Base-by-base conservation (phyloP, 2,888 invertebrate species). In the Eudemis profundana region DNA sequence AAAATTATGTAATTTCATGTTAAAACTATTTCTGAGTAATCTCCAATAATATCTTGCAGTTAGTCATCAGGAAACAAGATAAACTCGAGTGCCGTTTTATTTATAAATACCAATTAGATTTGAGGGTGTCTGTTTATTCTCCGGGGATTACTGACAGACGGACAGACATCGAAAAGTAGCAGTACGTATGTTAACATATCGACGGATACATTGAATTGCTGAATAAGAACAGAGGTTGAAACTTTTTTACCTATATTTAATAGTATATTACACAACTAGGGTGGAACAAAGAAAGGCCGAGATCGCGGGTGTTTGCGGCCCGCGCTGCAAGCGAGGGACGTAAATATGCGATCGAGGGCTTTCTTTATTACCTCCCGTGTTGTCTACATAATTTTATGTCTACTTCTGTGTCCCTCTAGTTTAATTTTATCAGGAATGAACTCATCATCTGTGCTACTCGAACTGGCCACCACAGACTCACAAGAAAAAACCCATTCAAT, bases 401-500 rank as follows among this genome's bases (percentile, higher is more conserved):
- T n/a, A n/a, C n/a, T n/a, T n/a, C n/a, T n/a, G n/a, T n/a, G n/a
- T n/a, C n/a, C n/a, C n/a, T n/a, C n/a, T n/a, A n/a, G n/a, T n/a
- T n/a, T n/a, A 7, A n/a, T 3, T 14, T 1, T 42, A 38, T n/a
- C 38, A 14, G 14, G 14, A 14, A 14, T 4, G 2, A 38, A 38
- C n/a, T n/a, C 19, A 44, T 3, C 12, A 19, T n/a, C n/a, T 19
- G n/a, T 46, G 12, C 54, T 23, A 12, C 46, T n/a, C n/a, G n/a
- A n/a, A n/a, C n/a, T 40, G 12, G 21, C 21, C 21, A 49, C 47
- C 53, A 53, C 49, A 61, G 44, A 17, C 21, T 40, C 14, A 57
- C 42, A 44, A 56, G 29, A 14, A 64, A 29, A 56, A 57, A 33
- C 29, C 57, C 57, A 64, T 64, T 64, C 57, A 64, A 57, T 64